Evolutionary conservation across 2,797 vertebrate genomes (phyloP).

Genomic region (Echeneis naucrates): DNA sequence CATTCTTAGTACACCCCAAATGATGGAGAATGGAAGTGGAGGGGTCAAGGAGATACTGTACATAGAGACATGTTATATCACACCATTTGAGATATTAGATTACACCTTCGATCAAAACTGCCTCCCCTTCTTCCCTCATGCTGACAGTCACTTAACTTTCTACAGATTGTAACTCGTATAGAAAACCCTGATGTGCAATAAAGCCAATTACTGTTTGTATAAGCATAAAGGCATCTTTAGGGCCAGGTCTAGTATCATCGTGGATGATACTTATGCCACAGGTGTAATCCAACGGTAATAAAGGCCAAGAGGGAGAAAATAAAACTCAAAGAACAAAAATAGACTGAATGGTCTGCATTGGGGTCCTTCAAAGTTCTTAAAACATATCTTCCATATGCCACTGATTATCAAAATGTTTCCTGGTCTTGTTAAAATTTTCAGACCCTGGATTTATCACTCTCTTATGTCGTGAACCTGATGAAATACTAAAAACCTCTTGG

Average conservation of each 20-base stretch:
- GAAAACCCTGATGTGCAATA: background rate
- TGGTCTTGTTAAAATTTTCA: background rate
- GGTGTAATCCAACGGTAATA: slow-evolving; percentile 91
- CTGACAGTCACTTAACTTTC: background rate
- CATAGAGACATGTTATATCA: slow-evolving; percentile 79
- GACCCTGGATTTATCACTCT: background rate
- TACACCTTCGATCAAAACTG: slow-evolving; percentile 81
- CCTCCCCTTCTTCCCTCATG: slow-evolving; percentile 11
- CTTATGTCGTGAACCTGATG: background rate
- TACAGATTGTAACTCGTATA: too few relatives aligned
- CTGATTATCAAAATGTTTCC: background rate
- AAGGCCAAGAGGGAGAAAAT: slow-evolving; percentile 84
- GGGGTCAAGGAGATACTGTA: slow-evolving; percentile 82
- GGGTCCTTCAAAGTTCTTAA: slow-evolving; percentile 4
- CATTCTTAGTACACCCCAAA: slow-evolving; percentile 88
- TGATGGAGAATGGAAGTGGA: slow-evolving; percentile 87
- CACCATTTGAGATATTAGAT: slow-evolving; percentile 83
- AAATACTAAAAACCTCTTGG: slow-evolving; percentile 76
- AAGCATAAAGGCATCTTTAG: too few relatives aligned
- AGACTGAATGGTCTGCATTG: slow-evolving; percentile 5
- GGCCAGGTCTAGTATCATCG: slow-evolving; percentile 34
- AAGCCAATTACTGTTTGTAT: background rate
- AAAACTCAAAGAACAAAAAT: slow-evolving; percentile 2
- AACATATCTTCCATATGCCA: background rate
- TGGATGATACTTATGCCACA: slow-evolving; percentile 49